Percentiles rank a stretch among this genome's conserved stretches.
These are phyloP conservation scores for Mythimna ferrago DNA, from an alignment of 2,888 invertebrate species.

Conservation along the genomic window DNA sequence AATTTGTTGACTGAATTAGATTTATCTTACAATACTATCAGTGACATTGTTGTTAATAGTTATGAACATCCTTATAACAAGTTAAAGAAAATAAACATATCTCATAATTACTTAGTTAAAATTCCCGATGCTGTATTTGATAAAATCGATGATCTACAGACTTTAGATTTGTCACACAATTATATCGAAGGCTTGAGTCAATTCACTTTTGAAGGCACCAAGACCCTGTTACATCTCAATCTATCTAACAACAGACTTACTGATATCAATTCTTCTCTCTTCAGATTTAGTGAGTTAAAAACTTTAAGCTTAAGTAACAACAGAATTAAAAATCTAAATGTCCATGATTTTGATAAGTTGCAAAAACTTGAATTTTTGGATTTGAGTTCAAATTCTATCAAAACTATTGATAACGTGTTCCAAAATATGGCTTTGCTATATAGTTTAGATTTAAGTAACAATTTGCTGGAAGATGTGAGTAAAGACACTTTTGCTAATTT, in stretches of 20 bases:
- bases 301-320: conserved; percentile 75
- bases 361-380: conserved; percentile 68
- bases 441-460: conserved; percentile 71
- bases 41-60: conserved; percentile 58
- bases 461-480: conserved; percentile 69
- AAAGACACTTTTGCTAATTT: conserved; percentile 68
- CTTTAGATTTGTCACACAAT: conserved; percentile 78
- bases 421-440: conserved; percentile 63
- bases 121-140: conserved; percentile 74
- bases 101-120: conserved; percentile 73
- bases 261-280: conserved; percentile 74
- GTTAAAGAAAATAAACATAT: conserved; percentile 73
- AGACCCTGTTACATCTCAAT: conserved; percentile 70
- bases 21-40: conserved; percentile 77
- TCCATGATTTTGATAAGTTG: conserved; percentile 72
- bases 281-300: conserved; percentile 74
- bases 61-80: conserved; percentile 57
- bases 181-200: conserved; percentile 68
- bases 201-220: conserved; percentile 77
- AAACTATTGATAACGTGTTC: conserved; percentile 69
- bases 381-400: conserved; percentile 73
- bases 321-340: conserved; percentile 67
- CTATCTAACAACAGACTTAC: conserved; percentile 75
- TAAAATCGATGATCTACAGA: conserved; percentile 67
- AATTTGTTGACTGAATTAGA: conserved; percentile 69